These are phyloP conservation scores for Drosophila mayri DNA, from an alignment of 1,140 invertebrate genomes.

Conservation along the genomic window DNA sequence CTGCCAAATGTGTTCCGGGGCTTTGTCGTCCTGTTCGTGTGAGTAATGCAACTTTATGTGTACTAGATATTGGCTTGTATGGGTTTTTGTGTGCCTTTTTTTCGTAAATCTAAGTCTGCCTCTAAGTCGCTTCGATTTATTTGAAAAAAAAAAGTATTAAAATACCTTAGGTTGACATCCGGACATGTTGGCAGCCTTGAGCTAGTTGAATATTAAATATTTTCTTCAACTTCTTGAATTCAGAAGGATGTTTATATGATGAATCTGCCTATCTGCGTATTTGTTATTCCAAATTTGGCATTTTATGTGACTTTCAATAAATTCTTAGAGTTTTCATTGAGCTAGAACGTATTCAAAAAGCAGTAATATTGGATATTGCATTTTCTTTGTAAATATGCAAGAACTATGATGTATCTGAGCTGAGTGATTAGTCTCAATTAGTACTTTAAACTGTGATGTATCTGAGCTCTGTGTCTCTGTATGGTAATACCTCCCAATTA, in stretches of 20 bases:
- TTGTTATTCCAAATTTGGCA: too few species aligned
- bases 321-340: too few species aligned
- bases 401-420: too few species aligned
- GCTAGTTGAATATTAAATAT: not conserved
- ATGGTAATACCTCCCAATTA: too few species aligned
- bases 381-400: too few species aligned
- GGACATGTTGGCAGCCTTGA: conserved; percentile 16
- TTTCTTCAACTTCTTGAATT: not conserved
- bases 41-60: conserved; percentile 46
- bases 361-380: too few species aligned
- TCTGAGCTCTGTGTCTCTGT: too few species aligned
- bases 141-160: conserved; percentile 26
- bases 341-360: too few species aligned
- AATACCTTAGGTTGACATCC: conserved; percentile 31
- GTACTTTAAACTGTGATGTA: too few species aligned
- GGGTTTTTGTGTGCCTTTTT: conserved; percentile 13
- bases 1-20: conserved; percentile 70
- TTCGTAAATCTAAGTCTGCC: conserved; percentile 55
- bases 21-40: conserved; percentile 25
- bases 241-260: not conserved
- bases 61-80: conserved; percentile 25
- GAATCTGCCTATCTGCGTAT: too few species aligned
- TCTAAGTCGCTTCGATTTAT: conserved; percentile 44
- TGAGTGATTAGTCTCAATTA: too few species aligned
- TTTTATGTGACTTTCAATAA: too few species aligned